Conservation (phyloP, 2,888 invertebrate species). For the Venusia cambrica region DNA sequence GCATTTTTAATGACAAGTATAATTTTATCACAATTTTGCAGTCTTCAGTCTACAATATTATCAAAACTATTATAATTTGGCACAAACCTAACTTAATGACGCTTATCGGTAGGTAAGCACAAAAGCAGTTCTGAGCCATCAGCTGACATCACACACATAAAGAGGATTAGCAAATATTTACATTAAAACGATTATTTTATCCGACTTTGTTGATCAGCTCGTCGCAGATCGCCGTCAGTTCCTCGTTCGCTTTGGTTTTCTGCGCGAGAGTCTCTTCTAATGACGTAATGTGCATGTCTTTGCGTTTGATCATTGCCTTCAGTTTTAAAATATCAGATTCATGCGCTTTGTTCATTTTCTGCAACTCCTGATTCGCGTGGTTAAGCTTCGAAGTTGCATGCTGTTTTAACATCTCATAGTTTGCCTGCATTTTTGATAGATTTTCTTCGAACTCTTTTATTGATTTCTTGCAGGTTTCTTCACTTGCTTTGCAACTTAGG, state of each 20-base stretch:
- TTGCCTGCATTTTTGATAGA: constrained; percentile 87
- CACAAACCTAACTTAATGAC: constrained; percentile 58
- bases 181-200: constrained; percentile 49
- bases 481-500: constrained; percentile 78
- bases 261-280: constrained; percentile 91
- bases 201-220: constrained; percentile 88
- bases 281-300: constrained; percentile 91
- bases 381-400: constrained; percentile 94
- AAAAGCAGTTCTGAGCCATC: constrained; percentile 51
- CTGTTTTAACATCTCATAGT: constrained; percentile 91
- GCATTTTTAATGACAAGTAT: constrained; percentile 36
- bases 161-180: constrained; percentile 42
- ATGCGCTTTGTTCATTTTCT: constrained; percentile 85
- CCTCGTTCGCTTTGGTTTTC: constrained; percentile 93
- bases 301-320: constrained; percentile 91
- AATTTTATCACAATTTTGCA: constrained; percentile 64
- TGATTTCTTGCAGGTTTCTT: constrained; percentile 85
- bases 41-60: constrained; percentile 56
- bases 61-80: constrained; percentile 53
- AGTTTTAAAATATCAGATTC: constrained; percentile 91
- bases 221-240: constrained; percentile 94
- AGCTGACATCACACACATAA: constrained; percentile 49
- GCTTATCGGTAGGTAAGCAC: constrained; percentile 62
- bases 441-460: constrained; percentile 86
- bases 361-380: constrained; percentile 88